A percentile compares a stretch with the other conserved stretches of the same genome.
phyloP scores from a whole-genome alignment of 2,797 vertebrate genomes.

The Sebastes vulpes region DNA sequence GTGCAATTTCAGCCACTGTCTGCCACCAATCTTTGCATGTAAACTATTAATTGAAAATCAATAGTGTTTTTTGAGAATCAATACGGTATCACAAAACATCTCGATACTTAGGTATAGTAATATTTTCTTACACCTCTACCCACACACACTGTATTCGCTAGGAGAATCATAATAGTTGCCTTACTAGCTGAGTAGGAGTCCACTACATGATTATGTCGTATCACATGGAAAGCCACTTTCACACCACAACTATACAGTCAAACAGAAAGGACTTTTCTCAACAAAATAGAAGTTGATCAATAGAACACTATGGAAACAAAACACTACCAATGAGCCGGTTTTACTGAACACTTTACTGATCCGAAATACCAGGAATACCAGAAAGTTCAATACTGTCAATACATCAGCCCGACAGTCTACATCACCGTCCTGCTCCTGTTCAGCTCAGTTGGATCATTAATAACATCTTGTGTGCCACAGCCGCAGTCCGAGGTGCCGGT shows the following conservation, averaged over 20 bases:
- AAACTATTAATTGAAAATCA: too few species aligned
- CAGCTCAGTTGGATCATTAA: slow-evolving; percentile 26
- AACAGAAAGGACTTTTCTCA: background rate
- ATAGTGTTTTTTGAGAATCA: too few species aligned
- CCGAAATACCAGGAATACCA: background rate
- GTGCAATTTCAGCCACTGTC: background rate
- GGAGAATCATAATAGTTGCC: slow-evolving; percentile 24
- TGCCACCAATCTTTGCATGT: too few species aligned
- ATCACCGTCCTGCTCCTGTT: background rate
- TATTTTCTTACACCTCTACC: background rate
- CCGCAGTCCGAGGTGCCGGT: slow-evolving; percentile 32
- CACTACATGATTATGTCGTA: background rate
- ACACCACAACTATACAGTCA: background rate
- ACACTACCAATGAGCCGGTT: background rate
- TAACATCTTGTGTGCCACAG: background rate
- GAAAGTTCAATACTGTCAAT: background rate
- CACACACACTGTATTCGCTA: background rate
- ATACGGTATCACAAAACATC: background rate
- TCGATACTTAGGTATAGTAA: background rate
- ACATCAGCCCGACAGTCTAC: background rate
- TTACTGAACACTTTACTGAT: background rate
- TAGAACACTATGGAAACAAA: background rate
- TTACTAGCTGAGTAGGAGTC: slow-evolving; percentile 11
- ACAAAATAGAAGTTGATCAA: background rate
- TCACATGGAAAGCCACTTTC: background rate